Evolutionary conservation across 2,113 vertebrate species (phyloP).

Genomic region (Pteruthius melanotis): DNA sequence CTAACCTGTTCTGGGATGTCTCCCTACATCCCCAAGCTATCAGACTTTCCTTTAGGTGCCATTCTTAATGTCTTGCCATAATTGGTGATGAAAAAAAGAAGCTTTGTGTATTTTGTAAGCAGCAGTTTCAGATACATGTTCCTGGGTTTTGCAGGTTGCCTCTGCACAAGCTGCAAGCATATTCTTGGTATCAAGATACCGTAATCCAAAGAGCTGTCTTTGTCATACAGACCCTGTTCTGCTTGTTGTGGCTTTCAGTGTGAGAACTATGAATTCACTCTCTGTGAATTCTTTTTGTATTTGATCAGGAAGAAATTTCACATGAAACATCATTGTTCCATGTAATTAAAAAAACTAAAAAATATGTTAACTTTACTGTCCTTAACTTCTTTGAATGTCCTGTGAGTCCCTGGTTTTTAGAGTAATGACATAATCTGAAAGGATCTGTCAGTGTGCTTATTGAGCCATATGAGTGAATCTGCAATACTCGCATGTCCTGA

Average conservation of each 20-base stretch:
- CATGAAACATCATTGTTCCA: background rate
- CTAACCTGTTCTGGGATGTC: background rate
- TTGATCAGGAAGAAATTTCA: background rate
- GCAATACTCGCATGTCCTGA: background rate
- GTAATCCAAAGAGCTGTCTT: background rate
- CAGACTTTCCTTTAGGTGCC: background rate
- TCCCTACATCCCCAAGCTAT: background rate
- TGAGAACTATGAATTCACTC: background rate
- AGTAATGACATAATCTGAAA: background rate
- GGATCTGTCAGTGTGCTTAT: background rate
- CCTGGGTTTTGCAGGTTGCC: background rate
- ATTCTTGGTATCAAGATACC: background rate
- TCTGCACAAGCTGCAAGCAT: background rate
- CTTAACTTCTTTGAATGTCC: background rate
- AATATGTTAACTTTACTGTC: background rate
- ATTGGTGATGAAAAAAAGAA: background rate
- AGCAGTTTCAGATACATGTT: background rate
- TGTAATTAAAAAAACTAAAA: background rate
- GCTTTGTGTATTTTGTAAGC: background rate
- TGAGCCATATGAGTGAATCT: background rate
- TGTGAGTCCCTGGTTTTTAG: background rate
- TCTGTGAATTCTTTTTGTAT: background rate
- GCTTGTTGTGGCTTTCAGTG: background rate
- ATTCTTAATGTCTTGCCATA: background rate
- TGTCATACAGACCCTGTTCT: background rate